Conservation (phyloP, 2,113 vertebrate genomes). For the Vireo altiloquus region DNA sequence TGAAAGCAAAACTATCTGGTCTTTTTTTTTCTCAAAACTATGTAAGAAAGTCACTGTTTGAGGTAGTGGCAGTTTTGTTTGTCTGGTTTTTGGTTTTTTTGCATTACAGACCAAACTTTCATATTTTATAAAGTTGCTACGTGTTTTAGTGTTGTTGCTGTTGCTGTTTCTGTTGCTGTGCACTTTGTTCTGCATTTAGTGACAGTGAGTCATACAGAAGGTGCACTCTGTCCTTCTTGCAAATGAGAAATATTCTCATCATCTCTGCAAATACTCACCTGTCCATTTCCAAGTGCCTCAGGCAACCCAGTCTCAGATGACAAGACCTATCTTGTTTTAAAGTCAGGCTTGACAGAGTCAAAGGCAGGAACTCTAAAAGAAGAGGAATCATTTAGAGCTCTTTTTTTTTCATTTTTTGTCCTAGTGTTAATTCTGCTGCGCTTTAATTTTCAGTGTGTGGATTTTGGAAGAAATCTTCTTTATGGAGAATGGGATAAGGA, state of each 20-base stretch:
- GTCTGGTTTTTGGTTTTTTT: not conserved
- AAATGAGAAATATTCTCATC: not conserved
- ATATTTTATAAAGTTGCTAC: not conserved
- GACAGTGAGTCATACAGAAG: not conserved
- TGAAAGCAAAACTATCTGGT: not conserved
- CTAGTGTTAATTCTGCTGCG: not conserved
- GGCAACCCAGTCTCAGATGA: not conserved
- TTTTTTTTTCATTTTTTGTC: not conserved
- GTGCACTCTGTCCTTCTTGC: not conserved
- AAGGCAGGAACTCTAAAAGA: not conserved
- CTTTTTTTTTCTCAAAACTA: not conserved
- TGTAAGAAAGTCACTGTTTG: not conserved
- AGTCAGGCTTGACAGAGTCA: not conserved
- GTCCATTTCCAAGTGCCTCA: not conserved
- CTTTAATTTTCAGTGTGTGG: not conserved
- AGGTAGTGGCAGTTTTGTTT: fast-evolving
- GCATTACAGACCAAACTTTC: not conserved
- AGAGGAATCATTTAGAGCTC: not conserved
- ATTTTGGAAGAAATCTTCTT: not conserved
- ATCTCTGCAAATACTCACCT: not conserved
- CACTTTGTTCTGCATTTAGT: not conserved
- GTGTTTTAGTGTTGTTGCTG: not conserved
- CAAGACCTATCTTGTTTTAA: not conserved
- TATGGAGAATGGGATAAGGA: not conserved
- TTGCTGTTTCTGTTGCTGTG: not conserved